phyloP scores from a whole-genome alignment of 2,888 invertebrate genomes.

The Halictus ligatus region DNA sequence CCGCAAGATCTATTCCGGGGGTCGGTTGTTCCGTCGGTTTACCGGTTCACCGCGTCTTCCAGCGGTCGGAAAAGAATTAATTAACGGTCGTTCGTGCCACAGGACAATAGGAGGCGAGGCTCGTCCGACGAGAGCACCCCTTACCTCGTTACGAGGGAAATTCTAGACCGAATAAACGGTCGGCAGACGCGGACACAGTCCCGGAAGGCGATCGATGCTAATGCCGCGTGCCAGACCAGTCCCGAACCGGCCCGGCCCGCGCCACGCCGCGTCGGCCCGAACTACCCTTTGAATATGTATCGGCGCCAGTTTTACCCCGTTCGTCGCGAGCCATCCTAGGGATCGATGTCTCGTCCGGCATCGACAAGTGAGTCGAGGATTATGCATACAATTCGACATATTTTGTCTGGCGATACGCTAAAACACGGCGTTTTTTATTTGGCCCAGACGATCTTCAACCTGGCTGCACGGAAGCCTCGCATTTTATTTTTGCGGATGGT shows the following conservation, averaged over 20 bases:
- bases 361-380: constrained; percentile 38
- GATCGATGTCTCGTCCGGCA: constrained; percentile 26
- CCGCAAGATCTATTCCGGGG: neutral
- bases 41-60: constrained; percentile 1
- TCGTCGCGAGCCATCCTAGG: constrained; percentile 29
- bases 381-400: constrained; percentile 14
- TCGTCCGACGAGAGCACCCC: constrained; percentile 63
- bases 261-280: constrained; percentile 22
- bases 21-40: constrained; percentile 4
- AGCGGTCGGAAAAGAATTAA: constrained; percentile 53
- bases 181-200: constrained; percentile 71
- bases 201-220: constrained; percentile 80
- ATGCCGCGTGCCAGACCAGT: constrained; percentile 67
- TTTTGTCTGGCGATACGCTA: neutral
- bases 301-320: constrained; percentile 57
- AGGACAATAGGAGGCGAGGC: constrained; percentile 71
- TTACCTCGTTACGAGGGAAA: constrained; percentile 76
- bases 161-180: constrained; percentile 69
- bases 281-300: constrained; percentile 79
- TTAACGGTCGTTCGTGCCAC: constrained; percentile 69
- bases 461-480: neutral
- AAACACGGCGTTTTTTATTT: neutral
- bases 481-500: neutral
- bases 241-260: constrained; percentile 25
- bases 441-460: neutral